Evolutionary conservation across 2,797 vertebrate species (phyloP).

Genomic region (Loriculus beryllinus): DNA sequence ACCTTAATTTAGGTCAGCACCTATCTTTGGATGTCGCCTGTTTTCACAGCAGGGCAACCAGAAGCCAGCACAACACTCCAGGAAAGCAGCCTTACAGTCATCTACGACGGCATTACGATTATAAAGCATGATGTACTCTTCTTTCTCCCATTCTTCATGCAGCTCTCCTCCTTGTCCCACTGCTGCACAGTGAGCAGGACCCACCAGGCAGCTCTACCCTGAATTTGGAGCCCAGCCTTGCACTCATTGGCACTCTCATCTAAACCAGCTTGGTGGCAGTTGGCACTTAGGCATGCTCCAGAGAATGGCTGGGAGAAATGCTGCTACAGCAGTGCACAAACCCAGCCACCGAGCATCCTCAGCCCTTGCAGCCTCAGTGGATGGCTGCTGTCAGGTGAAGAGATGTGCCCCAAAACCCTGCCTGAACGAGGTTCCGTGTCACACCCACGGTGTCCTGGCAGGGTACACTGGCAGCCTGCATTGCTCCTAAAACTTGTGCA

Average conservation of each 20-base stretch:
- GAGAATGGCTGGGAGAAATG: neutral
- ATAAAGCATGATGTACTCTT: neutral
- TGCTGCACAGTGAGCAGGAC: neutral
- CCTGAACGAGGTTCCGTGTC: neutral
- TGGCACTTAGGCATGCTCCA: neutral
- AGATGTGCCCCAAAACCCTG: neutral
- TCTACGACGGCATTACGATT: neutral
- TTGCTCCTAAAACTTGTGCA: neutral
- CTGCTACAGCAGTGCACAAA: accelerated
- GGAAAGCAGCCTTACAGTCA: neutral
- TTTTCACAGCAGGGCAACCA: neutral
- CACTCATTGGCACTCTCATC: neutral
- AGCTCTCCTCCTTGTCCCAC: neutral
- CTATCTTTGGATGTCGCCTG: neutral
- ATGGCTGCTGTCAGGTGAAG: neutral
- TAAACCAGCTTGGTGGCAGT: neutral
- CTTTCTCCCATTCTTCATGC: neutral
- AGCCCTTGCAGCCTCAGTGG: accelerated
- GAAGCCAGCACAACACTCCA: neutral
- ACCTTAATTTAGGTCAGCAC: constrained; percentile 28
- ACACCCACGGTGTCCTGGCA: accelerated
- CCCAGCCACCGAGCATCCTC: neutral
- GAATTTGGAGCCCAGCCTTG: neutral
- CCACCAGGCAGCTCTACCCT: neutral
- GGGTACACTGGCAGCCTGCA: neutral